Evolutionary conservation across 2,797 vertebrate species (phyloP).

Genomic region (Clarias pachynema): DNA sequence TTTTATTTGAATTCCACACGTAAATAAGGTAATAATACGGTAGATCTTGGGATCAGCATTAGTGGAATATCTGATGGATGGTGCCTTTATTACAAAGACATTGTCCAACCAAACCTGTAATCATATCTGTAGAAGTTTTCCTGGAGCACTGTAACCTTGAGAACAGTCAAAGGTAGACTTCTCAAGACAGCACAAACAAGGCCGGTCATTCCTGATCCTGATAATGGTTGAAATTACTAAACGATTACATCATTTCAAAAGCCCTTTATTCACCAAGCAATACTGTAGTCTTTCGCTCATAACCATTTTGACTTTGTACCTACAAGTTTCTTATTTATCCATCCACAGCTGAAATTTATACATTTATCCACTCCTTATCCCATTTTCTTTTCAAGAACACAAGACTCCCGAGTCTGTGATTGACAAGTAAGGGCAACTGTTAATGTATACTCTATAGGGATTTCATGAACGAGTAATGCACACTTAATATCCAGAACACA

Average conservation of each 20-base stretch:
- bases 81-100: not conserved
- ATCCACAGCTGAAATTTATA: not conserved
- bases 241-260: slow-evolving; percentile 6
- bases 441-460: not conserved
- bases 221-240: not conserved
- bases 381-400: not conserved
- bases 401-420: not conserved
- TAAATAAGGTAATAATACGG: not conserved
- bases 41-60: not conserved
- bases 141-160: not conserved
- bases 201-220: not conserved
- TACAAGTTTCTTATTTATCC: not conserved
- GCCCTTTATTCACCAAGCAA: not conserved
- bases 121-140: too few species aligned
- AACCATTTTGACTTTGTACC: not conserved
- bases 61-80: not conserved
- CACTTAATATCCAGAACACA: not conserved
- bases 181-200: not conserved
- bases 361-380: not conserved
- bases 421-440: not conserved
- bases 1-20: not conserved
- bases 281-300: not conserved
- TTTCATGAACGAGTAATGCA: not conserved
- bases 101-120: not conserved
- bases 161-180: not conserved